A percentile compares a stretch with the other conserved stretches of the same genome.
These are phyloP conservation scores for Charadrius vociferus DNA, from an alignment of 2,113 vertebrate species.

Conservation along the genomic window DNA sequence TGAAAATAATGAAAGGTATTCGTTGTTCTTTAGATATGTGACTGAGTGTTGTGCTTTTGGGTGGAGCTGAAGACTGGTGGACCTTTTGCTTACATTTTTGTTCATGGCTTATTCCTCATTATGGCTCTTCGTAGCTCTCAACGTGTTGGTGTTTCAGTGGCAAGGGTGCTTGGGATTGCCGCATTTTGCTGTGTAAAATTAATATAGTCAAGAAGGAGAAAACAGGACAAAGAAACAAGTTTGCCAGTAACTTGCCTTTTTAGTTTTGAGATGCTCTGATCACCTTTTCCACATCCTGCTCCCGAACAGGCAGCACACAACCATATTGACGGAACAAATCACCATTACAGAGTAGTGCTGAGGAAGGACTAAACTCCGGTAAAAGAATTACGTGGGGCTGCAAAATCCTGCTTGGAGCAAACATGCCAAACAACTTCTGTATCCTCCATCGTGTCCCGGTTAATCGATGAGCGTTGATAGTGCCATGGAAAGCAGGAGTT, in stretches of 20 bases:
- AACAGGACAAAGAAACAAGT: not conserved
- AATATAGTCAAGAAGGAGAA: not conserved
- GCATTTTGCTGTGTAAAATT: not conserved
- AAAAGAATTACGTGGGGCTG: not conserved
- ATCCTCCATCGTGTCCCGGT: fast-evolving
- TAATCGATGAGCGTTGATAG: fast-evolving
- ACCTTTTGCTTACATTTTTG: not conserved
- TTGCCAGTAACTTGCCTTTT: not conserved
- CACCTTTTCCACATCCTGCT: not conserved
- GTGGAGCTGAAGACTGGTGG: not conserved
- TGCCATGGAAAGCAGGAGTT: not conserved
- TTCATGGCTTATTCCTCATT: not conserved
- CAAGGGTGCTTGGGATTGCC: not conserved
- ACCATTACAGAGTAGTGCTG: not conserved
- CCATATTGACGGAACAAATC: fast-evolving
- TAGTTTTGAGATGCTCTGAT: not conserved
- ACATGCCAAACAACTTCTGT: not conserved
- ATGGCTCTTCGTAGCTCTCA: not conserved
- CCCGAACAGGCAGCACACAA: not conserved
- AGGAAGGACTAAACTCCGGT: not conserved
- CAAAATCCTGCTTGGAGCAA: not conserved
- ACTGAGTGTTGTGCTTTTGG: not conserved
- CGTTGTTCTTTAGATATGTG: not conserved
- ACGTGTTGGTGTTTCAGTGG: not conserved
- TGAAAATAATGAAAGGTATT: not conserved